These are phyloP conservation scores for Didymodactylos carnosus DNA, from an alignment of 2,888 invertebrate genomes.

Conservation along the genomic window DNA sequence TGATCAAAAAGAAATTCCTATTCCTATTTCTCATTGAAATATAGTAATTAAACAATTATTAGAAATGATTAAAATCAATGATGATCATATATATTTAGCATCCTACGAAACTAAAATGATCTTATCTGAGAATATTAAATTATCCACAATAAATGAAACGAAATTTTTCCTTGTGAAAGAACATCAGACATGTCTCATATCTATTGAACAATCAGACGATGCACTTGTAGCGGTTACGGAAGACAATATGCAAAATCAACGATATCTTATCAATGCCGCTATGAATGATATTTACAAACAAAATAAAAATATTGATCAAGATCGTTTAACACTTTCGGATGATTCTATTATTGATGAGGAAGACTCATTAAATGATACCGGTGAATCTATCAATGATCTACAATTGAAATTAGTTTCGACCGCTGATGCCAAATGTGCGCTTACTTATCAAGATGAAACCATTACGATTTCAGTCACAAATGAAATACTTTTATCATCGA, in stretches of 20 bases:
- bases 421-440: background rate
- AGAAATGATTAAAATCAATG: background rate
- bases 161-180: background rate
- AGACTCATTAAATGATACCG: background rate
- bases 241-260: background rate
- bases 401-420: background rate
- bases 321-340: background rate
- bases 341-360: background rate
- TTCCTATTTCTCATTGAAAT: background rate
- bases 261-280: background rate
- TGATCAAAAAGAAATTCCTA: background rate
- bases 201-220: too few species aligned
- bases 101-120: background rate
- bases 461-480: background rate
- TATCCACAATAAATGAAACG: background rate
- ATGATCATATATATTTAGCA: background rate
- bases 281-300: background rate
- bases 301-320: background rate
- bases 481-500: background rate
- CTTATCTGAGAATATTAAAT: background rate
- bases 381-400: background rate
- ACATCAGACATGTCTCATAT: background rate
- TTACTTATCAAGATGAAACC: background rate
- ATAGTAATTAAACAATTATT: background rate
- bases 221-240: too few species aligned